Base-by-base conservation (phyloP, 2,113 vertebrate genomes). In the Megaceryle maxima region DNA sequence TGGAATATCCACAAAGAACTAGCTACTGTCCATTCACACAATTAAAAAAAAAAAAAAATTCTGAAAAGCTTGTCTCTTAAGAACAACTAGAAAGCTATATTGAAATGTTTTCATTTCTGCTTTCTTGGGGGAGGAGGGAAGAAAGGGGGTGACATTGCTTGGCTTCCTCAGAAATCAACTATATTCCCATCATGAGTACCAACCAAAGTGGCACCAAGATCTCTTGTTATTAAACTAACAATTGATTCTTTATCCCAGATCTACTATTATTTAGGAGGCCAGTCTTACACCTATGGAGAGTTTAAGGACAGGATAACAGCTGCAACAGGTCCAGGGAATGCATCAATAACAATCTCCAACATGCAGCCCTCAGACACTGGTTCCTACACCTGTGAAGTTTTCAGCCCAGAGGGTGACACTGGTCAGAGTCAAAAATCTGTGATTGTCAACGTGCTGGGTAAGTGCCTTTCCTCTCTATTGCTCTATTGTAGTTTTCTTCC, bases 281-380 rank as follows among this genome's bases (percentile, higher is more conserved):
- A 96, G 75, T 64, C 92, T 43, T 84, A 79, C 53, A 90, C 84
- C 72, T 94, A 92, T 0, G 95, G 97, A 33, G 72, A 72, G 55
- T 98, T 97, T 97, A 95, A 97, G 88, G 84, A 94, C 95, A 98
- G 99, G 70, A 75, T 99, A 83, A 97, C 96, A 64, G 94, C 96
- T 29, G 97, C 98, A 35, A 91, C 89, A 28, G 74, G 64, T 59
- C 97, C 98, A 39, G 97, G 90, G 74, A 99, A 99, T 2, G 98
- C 98, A 29, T 98, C 98, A 7, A 98, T 99, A 94, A 97, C 97
- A 21, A 98, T 99, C 85, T 97, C 77, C 33, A 97, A 98, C 81
- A 98, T 99, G 98, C 98, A 98, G 51, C 90, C 97, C 44, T 96
- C 97, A 12, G 99, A 99, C 57, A 89, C 98, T 1, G 99, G 99